Evolutionary conservation across 2,888 invertebrate species (phyloP), one percentile per base, ranked within the genome.

Genomic region (Cerastoderma edule): DNA sequence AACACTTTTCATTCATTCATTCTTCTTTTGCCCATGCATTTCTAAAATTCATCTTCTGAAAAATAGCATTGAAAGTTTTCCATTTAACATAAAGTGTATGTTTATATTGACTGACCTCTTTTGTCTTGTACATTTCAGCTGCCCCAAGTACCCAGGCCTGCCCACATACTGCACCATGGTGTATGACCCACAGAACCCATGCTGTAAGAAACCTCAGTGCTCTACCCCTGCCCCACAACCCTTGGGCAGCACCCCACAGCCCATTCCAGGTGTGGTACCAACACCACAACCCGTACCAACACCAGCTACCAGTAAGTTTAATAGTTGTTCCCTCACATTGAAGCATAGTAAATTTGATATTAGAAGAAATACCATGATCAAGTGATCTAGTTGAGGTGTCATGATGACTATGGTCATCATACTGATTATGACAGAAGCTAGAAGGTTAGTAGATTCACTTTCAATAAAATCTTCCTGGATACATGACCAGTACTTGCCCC

Each of bases 151-250:
- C 75, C 86, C 87, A 22, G 79, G 83, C 66, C 78, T 88, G 24
- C 86, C 85, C 22, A 50, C 72, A 2, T 75, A 70, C 64, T 87
- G 88, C 53, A 72, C 76, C 13, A 72, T 85, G 74, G 84, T 85
- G 2, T 83, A 85, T 60, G 86, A 87, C 69, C 85, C 86, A 32
- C 30, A 72, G 53, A 85, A 87, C 78, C 87, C 87, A 28, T 88
- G 88, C 75, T 88, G 88, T 69, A 81, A 83, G 78, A 80, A 79
- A 27, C 85, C 87, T 6, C 73, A 83, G 44, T 88, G 88, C 46
- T 74, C 85, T n/a, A 67, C 72, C 56, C 75, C 72, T 27, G 67
- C 66, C n/a, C 84, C 80, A 39, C 72, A 69, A 44, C 77, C 84
- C 19, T 73, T 35, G n/a, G 65, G 67, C 19, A 56, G 27, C 27